A percentile compares a stretch with the other conserved stretches of the same genome.
Evolutionary conservation across 2,888 invertebrate species (phyloP).

Genomic region (Papilio gigon): DNA sequence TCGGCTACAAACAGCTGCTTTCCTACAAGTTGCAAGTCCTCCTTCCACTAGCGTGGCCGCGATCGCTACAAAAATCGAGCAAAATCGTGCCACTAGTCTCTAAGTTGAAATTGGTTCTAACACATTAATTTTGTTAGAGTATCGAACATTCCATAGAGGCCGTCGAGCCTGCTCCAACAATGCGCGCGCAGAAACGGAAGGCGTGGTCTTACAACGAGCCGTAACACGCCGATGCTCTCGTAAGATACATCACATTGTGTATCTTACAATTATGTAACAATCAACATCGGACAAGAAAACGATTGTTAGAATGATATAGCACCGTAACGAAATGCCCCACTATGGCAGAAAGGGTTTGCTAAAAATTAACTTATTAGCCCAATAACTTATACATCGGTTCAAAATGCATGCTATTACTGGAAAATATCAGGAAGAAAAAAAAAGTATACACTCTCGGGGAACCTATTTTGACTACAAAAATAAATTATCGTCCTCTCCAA

Average conservation of each 20-base stretch:
- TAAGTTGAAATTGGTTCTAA: background rate
- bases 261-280: conserved; percentile 33
- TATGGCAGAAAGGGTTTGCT: background rate
- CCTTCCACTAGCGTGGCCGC: background rate
- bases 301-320: conserved; percentile 18
- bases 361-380: background rate
- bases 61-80: background rate
- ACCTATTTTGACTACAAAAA: conserved; percentile 16
- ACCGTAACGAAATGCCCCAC: background rate
- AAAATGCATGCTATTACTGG: background rate
- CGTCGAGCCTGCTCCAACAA: background rate
- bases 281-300: conserved; percentile 19
- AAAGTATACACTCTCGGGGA: background rate
- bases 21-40: too few species aligned
- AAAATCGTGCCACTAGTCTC: background rate
- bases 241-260: conserved; percentile 16
- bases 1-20: too few species aligned
- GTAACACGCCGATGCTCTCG: conserved; percentile 26
- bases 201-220: conserved; percentile 31
- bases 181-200: conserved; percentile 38
- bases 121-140: conserved; percentile 29
- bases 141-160: conserved; percentile 35
- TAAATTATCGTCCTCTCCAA: conserved; percentile 43
- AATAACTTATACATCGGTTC: background rate
- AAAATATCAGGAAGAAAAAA: background rate